phyloP scores from a whole-genome alignment of 2,888 invertebrate species.

The Chrysomela aeneicollis region DNA sequence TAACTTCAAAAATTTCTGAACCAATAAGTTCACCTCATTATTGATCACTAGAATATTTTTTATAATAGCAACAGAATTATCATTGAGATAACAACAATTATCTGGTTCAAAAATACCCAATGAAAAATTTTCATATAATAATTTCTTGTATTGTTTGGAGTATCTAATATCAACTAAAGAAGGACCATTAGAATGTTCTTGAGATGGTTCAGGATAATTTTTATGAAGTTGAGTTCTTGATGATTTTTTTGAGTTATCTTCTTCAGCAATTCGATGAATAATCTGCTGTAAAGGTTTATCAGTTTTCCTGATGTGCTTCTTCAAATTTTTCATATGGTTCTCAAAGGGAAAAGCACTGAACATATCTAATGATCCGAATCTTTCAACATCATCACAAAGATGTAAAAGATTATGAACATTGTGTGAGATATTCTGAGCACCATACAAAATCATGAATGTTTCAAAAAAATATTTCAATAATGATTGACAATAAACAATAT shows the following conservation, averaged over 20 bases:
- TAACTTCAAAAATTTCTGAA: constrained; percentile 2
- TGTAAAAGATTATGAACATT: constrained; percentile 29
- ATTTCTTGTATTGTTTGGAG: constrained; percentile 10
- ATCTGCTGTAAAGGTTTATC: constrained; percentile 16
- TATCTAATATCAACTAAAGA: background rate
- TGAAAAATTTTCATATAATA: background rate
- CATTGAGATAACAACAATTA: constrained; percentile 6
- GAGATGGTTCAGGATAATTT: constrained; percentile 12
- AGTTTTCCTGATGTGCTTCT: constrained; percentile 3
- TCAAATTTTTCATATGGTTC: background rate
- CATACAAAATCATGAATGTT: constrained; percentile 34
- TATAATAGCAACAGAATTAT: constrained; percentile 8
- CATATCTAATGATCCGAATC: constrained; percentile 9
- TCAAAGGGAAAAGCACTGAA: constrained; percentile 13
- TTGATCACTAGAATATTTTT: constrained; percentile 14
- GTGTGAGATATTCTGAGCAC: constrained; percentile 32
- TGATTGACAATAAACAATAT: constrained; percentile 4
- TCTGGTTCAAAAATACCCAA: background rate
- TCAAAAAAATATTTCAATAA: constrained; percentile 29
- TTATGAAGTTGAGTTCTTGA: background rate
- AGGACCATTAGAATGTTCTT: background rate
- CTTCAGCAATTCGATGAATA: constrained; percentile 7
- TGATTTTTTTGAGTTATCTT: background rate
- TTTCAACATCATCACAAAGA: constrained; percentile 16
- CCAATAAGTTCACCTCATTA: constrained; percentile 8